Base-by-base conservation (phyloP, 1,140 invertebrate genomes). In the Euura lappo region DNA sequence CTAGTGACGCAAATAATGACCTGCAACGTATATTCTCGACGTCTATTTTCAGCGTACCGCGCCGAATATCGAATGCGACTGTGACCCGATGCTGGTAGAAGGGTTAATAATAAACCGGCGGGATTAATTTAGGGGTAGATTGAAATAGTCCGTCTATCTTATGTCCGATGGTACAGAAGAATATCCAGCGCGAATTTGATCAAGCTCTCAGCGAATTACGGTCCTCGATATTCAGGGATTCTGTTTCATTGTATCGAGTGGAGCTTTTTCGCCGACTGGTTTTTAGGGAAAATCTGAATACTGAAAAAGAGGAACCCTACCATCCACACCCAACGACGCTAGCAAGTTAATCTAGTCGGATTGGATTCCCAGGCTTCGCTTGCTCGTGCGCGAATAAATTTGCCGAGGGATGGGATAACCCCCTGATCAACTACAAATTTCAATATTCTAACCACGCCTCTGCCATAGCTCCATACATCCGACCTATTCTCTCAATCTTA, bases 1-100 rank as follows among this genome's bases (percentile, higher is more conserved):
- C 76, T 76, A 77, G 69, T 82, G 80, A 82, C 82, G 80, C 77
- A 81, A 82, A 81, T 76, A 80, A 80, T 78, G 78, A 81, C 80
- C 82, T 77, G 77, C 74, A n/a, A 3, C 8, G 3, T n/a, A 76
- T 78, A 74, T 74, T 73, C 73, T 73, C 71, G 43, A 13, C 44
- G 42, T 10, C 77, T 83, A 81, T 81, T 83, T 82, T 72, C 75
- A 78, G 74, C 77, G 76, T 11, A 28, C 28, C 28, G 28, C 28
- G 28, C 28, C 28, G 28, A 28, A 28, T 28, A 28, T 28, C 28
- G 28, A 28, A 28, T 28, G 28, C 28, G 28, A 28, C 28, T 28
- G 0, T 28, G 28, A 28, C 28, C 28, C 28, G 28, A 28, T 28
- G 28, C 28, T 28, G 28, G 28, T 28, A 28, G 28, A 28, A 28